These are phyloP conservation scores for Hypanus sabinus DNA, from an alignment of 2,113 vertebrate species.

Conservation along the genomic window DNA sequence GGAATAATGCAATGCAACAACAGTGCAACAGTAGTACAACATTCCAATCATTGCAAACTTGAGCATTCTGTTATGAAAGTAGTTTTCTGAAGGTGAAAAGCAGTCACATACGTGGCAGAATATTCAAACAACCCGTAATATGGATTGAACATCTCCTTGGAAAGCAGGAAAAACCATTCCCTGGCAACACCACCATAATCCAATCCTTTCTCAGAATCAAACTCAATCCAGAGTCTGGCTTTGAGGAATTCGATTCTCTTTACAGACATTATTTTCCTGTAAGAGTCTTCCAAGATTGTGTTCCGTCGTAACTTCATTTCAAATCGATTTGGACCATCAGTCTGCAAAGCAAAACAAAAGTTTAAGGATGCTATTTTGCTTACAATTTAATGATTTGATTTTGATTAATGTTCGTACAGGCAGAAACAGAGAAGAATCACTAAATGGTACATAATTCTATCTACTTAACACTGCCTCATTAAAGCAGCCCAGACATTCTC, in stretches of 20 bases:
- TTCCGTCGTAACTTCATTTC: conserved; percentile 85
- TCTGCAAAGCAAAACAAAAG: conserved; percentile 51
- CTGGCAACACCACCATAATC: conserved; percentile 92
- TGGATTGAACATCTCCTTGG: conserved; percentile 98
- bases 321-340: conserved; percentile 91
- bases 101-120: conserved; percentile 86
- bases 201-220: conserved; percentile 92
- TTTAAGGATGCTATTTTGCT: not conserved
- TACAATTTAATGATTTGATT: not conserved
- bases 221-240: conserved; percentile 93
- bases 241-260: conserved; percentile 85
- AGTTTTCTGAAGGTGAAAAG: not conserved
- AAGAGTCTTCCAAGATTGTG: conserved; percentile 88
- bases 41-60: not conserved
- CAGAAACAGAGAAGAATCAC: not conserved
- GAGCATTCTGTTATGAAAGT: not conserved
- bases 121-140: conserved; percentile 97
- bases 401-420: not conserved
- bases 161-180: conserved; percentile 98
- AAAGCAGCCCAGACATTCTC: no score
- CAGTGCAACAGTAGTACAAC: not conserved
- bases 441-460: not conserved
- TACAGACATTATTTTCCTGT: conserved; percentile 79
- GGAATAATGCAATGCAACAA: not conserved
- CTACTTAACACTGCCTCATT: no score